phyloP scores from a whole-genome alignment of 1,140 invertebrate species.

The Drosophila santomea region DNA sequence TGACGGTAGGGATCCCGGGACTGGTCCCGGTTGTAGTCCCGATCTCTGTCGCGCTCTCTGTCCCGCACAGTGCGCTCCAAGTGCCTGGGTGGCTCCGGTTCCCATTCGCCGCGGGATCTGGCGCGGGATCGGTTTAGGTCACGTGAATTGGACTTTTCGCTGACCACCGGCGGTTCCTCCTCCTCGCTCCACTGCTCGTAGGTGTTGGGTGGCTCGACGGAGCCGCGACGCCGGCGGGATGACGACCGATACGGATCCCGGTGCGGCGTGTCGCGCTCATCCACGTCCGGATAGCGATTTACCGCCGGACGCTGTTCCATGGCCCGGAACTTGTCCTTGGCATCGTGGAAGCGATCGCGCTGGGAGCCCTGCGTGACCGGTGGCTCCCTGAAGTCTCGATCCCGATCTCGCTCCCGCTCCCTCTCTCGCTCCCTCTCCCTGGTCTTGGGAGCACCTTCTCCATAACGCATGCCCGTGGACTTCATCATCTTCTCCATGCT shows the following conservation, averaged over 20 bases:
- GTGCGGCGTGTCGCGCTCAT: constrained; percentile 73
- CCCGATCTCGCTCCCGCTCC: constrained; percentile 5
- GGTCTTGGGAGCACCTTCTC: constrained; percentile 38
- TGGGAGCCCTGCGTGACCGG: constrained; percentile 6
- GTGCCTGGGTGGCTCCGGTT: constrained; percentile 38
- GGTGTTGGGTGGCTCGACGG: constrained; percentile 58
- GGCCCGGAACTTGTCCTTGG: constrained; percentile 92
- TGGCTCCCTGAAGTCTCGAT: constrained; percentile 15
- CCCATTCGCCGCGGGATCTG: constrained; percentile 77
- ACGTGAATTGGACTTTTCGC: constrained; percentile 26
- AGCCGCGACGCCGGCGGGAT: constrained; percentile 62
- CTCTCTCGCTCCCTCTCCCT: constrained; percentile 8
- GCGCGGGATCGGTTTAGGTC: constrained; percentile 61
- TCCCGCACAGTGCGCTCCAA: constrained; percentile 25
- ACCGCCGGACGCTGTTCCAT: constrained; percentile 89
- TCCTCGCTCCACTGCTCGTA: constrained; percentile 80
- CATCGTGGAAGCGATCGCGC: constrained; percentile 88
- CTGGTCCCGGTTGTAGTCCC: constrained; percentile 58
- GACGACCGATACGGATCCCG: constrained; percentile 56
- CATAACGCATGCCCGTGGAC: constrained; percentile 79
- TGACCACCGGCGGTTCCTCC: constrained; percentile 36
- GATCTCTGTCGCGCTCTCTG: constrained; percentile 48
- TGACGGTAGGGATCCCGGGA: constrained; percentile 59
- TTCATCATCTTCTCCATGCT: constrained; percentile 84
- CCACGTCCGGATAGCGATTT: constrained; percentile 85